Evolutionary conservation across 2,113 vertebrate genomes (phyloP).

Genomic region (Nothocercus nigrocapillus): DNA sequence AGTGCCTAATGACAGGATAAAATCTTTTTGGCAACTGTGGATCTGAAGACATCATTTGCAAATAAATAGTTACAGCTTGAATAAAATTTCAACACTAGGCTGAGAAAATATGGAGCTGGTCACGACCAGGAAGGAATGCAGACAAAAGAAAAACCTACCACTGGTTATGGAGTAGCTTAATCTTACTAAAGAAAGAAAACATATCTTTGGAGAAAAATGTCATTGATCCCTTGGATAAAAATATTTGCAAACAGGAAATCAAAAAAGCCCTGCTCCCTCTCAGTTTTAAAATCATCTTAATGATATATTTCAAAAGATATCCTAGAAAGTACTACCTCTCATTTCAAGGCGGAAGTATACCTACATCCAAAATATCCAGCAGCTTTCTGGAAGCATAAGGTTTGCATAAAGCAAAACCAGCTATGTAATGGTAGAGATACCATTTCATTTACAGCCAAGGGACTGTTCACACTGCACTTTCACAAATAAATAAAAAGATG

Average conservation of each 20-base stretch:
- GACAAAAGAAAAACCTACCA: background rate
- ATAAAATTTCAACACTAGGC: slow-evolving; percentile 40
- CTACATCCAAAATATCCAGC: background rate
- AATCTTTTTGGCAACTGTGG: slow-evolving; percentile 33
- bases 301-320: background rate
- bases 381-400: background rate
- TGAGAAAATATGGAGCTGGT: background rate
- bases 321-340: background rate
- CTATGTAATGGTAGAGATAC: background rate
- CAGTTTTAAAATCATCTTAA: background rate
- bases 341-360: slow-evolving; percentile 1
- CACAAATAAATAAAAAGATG: background rate
- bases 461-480: background rate
- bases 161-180: background rate
- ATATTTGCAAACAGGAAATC: background rate
- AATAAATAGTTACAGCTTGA: slow-evolving; percentile 50
- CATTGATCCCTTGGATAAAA: background rate
- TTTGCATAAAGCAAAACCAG: background rate
- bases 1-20: slow-evolving; percentile 25
- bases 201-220: background rate
- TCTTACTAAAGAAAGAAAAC: background rate
- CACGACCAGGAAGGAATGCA: slow-evolving; percentile 25
- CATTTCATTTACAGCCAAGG: slow-evolving; percentile 30
- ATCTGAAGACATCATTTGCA: slow-evolving; percentile 25
- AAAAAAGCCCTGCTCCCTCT: background rate